phyloP scores from a whole-genome alignment of 2,888 invertebrate genomes.

The Chrysomela aeneicollis region DNA sequence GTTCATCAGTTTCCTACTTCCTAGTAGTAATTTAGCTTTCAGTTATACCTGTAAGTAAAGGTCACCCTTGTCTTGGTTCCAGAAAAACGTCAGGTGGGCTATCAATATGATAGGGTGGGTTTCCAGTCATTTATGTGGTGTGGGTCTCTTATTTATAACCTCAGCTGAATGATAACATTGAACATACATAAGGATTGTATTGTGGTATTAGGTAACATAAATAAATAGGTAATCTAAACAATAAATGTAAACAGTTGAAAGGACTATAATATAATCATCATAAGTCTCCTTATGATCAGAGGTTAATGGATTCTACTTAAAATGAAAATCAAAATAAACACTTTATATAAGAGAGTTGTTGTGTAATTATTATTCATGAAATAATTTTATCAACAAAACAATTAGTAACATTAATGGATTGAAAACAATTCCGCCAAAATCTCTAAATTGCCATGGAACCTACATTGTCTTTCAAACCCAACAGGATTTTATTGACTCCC shows the following conservation, averaged over 20 bases:
- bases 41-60: not conserved
- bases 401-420: too few species aligned
- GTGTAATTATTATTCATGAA: constrained; percentile 26
- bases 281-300: constrained; percentile 16
- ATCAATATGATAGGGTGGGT: not conserved
- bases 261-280: constrained; percentile 10
- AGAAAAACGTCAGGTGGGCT: not conserved
- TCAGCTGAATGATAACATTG: too few species aligned
- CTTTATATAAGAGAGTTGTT: constrained; percentile 24
- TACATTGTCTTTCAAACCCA: too few species aligned
- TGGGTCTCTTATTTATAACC: too few species aligned
- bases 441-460: too few species aligned
- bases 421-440: too few species aligned
- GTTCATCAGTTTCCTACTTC: too few species aligned
- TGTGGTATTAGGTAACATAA: not conserved
- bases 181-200: too few species aligned
- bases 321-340: constrained; percentile 31
- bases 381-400: constrained; percentile 32
- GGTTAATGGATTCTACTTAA: constrained; percentile 25
- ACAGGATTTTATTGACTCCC: too few species aligned
- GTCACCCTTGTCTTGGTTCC: not conserved
- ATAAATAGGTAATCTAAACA: constrained; percentile 7
- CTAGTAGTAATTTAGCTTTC: too few species aligned
- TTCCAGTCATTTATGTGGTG: too few species aligned
- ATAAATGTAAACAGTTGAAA: constrained; percentile 24